Evolutionary conservation across 2,888 invertebrate genomes (phyloP), one percentile per base, ranked within the genome.

Genomic region (Polylopha cassiicola): DNA sequence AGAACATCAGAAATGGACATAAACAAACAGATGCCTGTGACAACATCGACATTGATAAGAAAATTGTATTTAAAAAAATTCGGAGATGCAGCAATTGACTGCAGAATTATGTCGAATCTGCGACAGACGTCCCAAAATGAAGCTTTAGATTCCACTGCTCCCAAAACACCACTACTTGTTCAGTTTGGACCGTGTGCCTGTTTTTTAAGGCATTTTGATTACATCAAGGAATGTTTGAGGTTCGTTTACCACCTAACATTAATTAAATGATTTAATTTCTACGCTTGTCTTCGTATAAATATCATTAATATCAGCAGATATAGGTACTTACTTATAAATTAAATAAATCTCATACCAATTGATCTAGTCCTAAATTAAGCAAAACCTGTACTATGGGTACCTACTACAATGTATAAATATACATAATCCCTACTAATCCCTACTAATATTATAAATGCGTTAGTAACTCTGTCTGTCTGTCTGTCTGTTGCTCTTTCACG

Each of bases 41-140:
- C 41, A 1, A 41, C 41, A 1, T 41, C 41, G 0, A 41, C 41
- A 1, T 17, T 41, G 20, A 41, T 41, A 11, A 18, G 41, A 16
- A 41, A 41, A n/a, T 18, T 41, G 30, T 36, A 30, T 36, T 13
- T 41, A 7, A 41, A 41, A 30, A 30, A 41, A 36, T 41, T 26
- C 17, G 20, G 26, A 2, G 36, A 36, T 1, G 29, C 34, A 3
- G 21, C 1, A 2, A 16, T 36, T n/a, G 23, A n/a, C 47, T 78
- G 4, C 67, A 50, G 43, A 64, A 51, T 31, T 64, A 41, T 38
- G 59, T 58, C 0, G 65, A 66, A 0, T 20, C 14, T 3, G 18
- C 31, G 18, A 15, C 47, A 24, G 6, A 39, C 45, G 0, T 39
- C 47, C 2, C 51, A 37, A 5, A 52, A 55, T 30, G 58, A 59